Evolutionary conservation across 2,113 vertebrate genomes (phyloP).

Genomic region (Montifringilla adamsi): DNA sequence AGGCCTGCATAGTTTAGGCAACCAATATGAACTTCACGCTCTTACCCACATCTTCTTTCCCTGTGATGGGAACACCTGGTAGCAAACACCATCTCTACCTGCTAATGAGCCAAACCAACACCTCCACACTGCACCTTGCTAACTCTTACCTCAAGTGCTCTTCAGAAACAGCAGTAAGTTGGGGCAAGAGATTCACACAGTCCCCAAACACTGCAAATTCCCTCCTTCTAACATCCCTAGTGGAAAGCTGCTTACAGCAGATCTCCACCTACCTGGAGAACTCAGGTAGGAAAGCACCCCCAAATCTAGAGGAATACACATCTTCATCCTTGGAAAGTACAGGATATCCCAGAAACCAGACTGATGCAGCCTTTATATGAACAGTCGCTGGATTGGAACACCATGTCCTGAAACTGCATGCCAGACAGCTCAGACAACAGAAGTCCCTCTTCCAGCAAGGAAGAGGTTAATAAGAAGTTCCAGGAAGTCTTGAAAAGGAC

Average conservation of each 20-base stretch:
- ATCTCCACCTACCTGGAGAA: background rate
- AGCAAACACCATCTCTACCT: background rate
- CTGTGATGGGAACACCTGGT: background rate
- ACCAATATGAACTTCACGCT: background rate
- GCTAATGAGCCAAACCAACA: background rate
- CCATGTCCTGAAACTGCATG: background rate
- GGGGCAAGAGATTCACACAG: background rate
- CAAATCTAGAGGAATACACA: background rate
- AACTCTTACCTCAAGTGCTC: background rate
- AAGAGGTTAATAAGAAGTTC: background rate
- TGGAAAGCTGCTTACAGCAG: background rate
- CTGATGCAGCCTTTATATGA: background rate
- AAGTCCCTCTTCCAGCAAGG: background rate
- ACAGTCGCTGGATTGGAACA: background rate
- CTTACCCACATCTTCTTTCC: background rate
- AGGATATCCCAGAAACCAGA: background rate
- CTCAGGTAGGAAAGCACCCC: background rate
- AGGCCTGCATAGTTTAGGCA: conserved; percentile 27
- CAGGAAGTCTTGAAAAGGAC: background rate
- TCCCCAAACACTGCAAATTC: background rate
- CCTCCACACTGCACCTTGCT: background rate
- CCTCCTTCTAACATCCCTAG: background rate
- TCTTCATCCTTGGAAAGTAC: background rate
- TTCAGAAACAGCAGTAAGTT: background rate
- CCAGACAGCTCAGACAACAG: background rate